Conservation (phyloP, 2,113 vertebrate genomes). For the Elephas maximus region DNA sequence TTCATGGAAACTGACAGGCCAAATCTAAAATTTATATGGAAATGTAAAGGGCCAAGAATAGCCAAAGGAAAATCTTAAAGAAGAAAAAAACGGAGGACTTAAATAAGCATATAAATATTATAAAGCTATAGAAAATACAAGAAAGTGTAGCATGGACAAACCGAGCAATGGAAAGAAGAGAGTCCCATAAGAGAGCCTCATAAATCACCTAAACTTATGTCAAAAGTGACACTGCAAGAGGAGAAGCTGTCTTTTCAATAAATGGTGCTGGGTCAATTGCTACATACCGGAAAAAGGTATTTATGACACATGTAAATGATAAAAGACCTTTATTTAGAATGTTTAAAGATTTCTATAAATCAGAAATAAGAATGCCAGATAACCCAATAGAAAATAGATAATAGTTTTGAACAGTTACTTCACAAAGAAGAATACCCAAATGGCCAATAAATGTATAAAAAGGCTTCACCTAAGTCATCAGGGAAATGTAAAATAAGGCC, state of each 20-base stretch:
- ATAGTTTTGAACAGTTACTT: neutral
- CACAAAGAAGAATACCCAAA: constrained; percentile 25
- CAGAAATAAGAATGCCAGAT: constrained; percentile 26
- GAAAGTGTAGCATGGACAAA: neutral
- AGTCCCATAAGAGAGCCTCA: constrained; percentile 29
- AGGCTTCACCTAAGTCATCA: neutral
- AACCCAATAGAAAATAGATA: neutral
- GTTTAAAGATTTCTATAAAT: neutral
- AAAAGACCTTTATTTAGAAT: neutral
- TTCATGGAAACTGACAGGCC: neutral
- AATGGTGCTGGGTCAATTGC: neutral
- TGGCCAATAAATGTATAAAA: neutral
- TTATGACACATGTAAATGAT: neutral
- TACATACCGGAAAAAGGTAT: neutral
- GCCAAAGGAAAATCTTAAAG: neutral
- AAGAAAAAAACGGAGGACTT: neutral
- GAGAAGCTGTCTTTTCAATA: constrained; percentile 3
- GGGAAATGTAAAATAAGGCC: constrained; percentile 54
- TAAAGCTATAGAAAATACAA: neutral
- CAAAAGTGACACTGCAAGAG: neutral
- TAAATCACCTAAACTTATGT: neutral
- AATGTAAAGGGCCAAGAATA: neutral
- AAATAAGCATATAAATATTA: neutral
- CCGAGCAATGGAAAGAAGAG: neutral
- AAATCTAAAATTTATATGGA: neutral